phyloP scores from a whole-genome alignment of 2,888 invertebrate species.

The Iselma pallidipennis region DNA sequence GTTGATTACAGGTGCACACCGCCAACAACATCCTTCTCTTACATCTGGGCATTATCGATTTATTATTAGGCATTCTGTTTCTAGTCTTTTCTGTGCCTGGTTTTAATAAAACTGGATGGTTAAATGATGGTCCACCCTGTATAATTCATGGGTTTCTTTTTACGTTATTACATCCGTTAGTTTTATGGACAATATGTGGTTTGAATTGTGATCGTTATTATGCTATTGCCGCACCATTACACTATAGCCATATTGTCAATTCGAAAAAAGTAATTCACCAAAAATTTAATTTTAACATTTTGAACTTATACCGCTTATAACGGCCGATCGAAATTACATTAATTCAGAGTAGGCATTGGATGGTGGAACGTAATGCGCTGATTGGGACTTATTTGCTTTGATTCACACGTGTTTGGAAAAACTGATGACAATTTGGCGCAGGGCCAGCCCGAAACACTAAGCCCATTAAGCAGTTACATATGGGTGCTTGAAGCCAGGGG shows the following conservation, averaged over 20 bases:
- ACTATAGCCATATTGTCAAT: slow-evolving; percentile 77
- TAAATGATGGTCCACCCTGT: slow-evolving; percentile 62
- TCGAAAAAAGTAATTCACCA: slow-evolving; percentile 63
- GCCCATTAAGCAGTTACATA: too few species aligned
- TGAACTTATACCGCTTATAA: too few species aligned
- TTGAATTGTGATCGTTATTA: slow-evolving; percentile 79
- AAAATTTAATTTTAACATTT: too few species aligned
- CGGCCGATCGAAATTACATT: too few species aligned
- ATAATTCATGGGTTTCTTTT: slow-evolving; percentile 69
- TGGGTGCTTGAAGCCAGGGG: too few species aligned
- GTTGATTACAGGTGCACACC: slow-evolving; percentile 61
- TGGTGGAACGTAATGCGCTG: too few species aligned
- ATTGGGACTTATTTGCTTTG: too few species aligned
- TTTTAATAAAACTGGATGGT: slow-evolving; percentile 55
- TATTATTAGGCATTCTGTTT: slow-evolving; percentile 67
- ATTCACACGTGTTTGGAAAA: too few species aligned
- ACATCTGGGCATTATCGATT: slow-evolving; percentile 73
- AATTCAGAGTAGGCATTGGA: too few species aligned
- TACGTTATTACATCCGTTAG: slow-evolving; percentile 72
- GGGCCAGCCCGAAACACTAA: too few species aligned
- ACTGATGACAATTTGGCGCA: too few species aligned
- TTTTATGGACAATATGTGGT: slow-evolving; percentile 80
- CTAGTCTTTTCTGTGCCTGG: slow-evolving; percentile 62
- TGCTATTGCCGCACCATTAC: slow-evolving; percentile 78
- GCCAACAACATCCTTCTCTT: slow-evolving; percentile 74